A percentile compares a stretch with the other conserved stretches of the same genome.
phyloP scores from a whole-genome alignment of 2,113 vertebrate species.

The Marmota monax region DNA sequence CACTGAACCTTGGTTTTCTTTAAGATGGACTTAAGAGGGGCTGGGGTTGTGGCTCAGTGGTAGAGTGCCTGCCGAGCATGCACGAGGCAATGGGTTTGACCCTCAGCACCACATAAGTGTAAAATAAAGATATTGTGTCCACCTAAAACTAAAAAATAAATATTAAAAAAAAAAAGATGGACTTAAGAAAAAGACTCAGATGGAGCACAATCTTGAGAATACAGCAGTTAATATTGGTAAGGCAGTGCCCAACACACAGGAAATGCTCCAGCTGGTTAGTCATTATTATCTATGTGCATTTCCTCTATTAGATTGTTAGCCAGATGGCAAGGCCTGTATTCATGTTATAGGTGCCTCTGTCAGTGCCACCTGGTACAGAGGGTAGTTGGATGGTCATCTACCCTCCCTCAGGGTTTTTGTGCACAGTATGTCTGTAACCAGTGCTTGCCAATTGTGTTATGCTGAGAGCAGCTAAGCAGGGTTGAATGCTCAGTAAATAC shows the following conservation, averaged over 20 bases:
- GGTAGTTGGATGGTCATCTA: neutral
- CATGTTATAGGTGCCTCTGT: neutral
- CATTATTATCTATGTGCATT: neutral
- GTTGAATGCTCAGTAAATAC: constrained; percentile 24
- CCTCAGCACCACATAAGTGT: no score
- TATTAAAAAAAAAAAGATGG: no score
- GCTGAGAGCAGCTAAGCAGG: neutral
- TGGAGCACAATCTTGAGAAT: neutral
- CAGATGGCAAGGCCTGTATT: neutral
- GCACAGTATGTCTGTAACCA: neutral
- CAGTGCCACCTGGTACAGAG: neutral
- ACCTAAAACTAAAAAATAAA: no score
- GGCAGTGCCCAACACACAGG: neutral
- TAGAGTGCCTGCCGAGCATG: no score
- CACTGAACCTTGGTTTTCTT: constrained; percentile 31
- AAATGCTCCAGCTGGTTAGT: neutral
- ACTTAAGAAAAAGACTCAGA: neutral
- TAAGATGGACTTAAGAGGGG: neutral
- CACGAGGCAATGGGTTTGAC: no score
- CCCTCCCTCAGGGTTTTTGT: neutral
- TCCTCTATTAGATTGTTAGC: neutral
- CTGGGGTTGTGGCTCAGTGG: no score
- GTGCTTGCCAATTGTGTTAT: neutral
- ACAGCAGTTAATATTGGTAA: neutral
- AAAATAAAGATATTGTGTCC: no score